Base-by-base conservation (phyloP, 2,888 invertebrate species). In the Megamerina dolium region DNA sequence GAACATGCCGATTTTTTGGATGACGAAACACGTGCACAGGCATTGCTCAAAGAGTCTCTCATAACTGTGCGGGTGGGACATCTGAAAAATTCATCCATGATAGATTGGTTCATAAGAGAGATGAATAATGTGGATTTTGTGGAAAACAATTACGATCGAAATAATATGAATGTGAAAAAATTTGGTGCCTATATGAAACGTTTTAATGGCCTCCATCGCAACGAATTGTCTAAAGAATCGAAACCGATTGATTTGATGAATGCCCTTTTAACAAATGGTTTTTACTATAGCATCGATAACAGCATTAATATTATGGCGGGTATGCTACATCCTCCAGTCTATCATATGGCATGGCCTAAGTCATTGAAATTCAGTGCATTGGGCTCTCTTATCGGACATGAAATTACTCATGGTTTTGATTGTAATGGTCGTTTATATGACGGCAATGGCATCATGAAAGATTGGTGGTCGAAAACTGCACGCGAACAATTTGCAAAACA, bases 361-460 rank as follows among this genome's bases (percentile, higher is more conserved):
- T 58, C 65, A 0, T 41, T 67, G 1, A 68, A 66, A 44, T 69
- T 56, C 19, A 68, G 66, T 8, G 62, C 63, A 3, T 48, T 67
- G 3, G 67, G 69, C 1, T 68, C 58, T 20, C 38, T 67, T 34
- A 54, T 68, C 18, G 67, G 69, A 1, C 67, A 68, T 29, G 67
- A 69, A 47, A 47, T 69, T 18, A 67, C 68, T 0, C 69, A 68
- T 30, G 66, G 63, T 1, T 64, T 67, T 19, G 68, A 69, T 42
- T 55, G 57, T 3, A 42, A 50, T 1, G 68, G 68, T 1, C 51
- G 63, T 3, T 16, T 21, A 2, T 64, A 21, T 27, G 64, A 68
- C 20, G 53, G 58, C 14, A 45, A 16, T 2, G 60, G 63, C 3
- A 32, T 48, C 0, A 2, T 5, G 2, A 56, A 56, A 1, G 50